Percentiles rank a stretch among this genome's conserved stretches.
Evolutionary conservation across 2,113 vertebrate species (phyloP).

Genomic region (Triplophysa dalaica): DNA sequence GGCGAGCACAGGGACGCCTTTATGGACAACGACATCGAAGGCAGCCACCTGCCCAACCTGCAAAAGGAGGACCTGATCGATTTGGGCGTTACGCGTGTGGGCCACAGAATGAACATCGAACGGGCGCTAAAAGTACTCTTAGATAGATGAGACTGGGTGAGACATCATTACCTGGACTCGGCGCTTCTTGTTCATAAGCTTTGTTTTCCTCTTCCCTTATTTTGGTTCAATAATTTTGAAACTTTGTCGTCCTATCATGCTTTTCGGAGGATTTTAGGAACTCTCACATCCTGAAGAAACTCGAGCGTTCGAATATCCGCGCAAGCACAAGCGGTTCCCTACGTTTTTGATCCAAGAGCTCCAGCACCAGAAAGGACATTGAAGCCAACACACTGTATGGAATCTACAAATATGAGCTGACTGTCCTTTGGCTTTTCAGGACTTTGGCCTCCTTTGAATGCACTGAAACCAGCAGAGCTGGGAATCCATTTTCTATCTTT

Average conservation of each 20-base stretch:
- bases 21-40: conserved; percentile 92
- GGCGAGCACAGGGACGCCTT: conserved; percentile 89
- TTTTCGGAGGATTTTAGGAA: conserved; percentile 41
- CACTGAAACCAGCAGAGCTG: conserved; percentile 86
- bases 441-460: conserved; percentile 71
- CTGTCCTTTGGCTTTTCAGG: conserved; percentile 45
- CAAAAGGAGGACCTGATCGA: conserved; percentile 93
- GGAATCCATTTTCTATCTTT: conserved; percentile 86
- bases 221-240: conserved; percentile 44
- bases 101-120: conserved; percentile 91
- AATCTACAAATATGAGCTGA: conserved; percentile 34
- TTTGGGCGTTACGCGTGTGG: conserved; percentile 88
- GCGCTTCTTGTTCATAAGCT: conserved; percentile 39
- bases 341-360: conserved; percentile 32
- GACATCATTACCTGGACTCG: conserved; percentile 49
- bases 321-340: conserved; percentile 47
- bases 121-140: conserved; percentile 86
- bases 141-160: conserved; percentile 80
- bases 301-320: conserved; percentile 21
- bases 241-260: conserved; percentile 36
- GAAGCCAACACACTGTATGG: conserved; percentile 47
- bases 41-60: conserved; percentile 88
- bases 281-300: conserved; percentile 47
- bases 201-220: conserved; percentile 33
- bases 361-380: conserved; percentile 23